A percentile compares a stretch with the other conserved stretches of the same genome.
Conservation (phyloP, 2,888 invertebrate genomes). For the Nomada hirtipes region DNA sequence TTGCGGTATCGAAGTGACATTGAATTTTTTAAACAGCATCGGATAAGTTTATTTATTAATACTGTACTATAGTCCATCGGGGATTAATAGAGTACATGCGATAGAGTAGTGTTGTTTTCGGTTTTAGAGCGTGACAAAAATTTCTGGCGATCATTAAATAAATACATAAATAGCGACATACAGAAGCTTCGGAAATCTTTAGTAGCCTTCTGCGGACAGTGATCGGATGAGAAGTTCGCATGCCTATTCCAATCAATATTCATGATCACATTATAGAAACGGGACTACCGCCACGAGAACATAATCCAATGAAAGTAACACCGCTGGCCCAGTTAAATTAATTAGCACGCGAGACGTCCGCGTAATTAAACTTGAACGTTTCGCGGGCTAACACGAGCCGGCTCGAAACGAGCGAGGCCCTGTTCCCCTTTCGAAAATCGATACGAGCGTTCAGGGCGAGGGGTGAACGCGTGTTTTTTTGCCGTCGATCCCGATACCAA, state of each 20-base stretch:
- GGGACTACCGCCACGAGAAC: neutral
- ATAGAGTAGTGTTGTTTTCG: no score
- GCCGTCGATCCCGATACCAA: neutral
- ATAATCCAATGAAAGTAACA: constrained; percentile 27
- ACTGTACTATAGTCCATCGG: no score
- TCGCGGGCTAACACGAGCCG: neutral
- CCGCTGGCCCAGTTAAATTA: constrained; percentile 7
- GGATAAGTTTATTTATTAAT: no score
- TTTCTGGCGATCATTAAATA: no score
- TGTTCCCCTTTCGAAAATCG: constrained; percentile 25
- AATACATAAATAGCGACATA: no score
- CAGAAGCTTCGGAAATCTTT: no score
- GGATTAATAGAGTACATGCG: no score
- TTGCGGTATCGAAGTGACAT: no score
- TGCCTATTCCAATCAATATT: neutral
- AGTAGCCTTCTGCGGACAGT: neutral
- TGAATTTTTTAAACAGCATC: no score
- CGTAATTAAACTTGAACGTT: constrained; percentile 47
- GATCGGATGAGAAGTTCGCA: neutral
- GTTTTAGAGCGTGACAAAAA: no score
- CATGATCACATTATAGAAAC: neutral
- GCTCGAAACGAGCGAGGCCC: constrained; percentile 2
- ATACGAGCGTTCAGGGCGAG: constrained; percentile 20
- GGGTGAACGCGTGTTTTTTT: constrained; percentile 8
- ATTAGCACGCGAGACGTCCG: constrained; percentile 24